phyloP scores from a whole-genome alignment of 2,113 vertebrate genomes.

The Centrocercus urophasianus region DNA sequence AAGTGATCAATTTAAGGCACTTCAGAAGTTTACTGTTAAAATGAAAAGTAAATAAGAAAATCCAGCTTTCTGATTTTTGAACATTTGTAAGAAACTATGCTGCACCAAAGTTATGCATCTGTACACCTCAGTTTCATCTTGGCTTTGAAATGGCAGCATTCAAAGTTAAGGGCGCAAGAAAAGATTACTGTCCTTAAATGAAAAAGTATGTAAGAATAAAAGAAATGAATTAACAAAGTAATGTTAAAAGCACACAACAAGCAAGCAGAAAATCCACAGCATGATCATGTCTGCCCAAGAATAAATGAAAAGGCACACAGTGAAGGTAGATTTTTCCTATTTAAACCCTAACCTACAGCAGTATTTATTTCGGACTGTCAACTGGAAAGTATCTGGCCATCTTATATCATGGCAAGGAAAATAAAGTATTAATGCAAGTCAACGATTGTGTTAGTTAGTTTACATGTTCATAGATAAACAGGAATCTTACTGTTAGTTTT shows the following conservation, averaged over 20 bases:
- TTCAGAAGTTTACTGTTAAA: background rate
- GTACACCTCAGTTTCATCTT: background rate
- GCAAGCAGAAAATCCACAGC: background rate
- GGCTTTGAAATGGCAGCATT: background rate
- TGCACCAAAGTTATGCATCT: background rate
- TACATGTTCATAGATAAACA: background rate
- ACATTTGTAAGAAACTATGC: background rate
- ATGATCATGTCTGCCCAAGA: background rate
- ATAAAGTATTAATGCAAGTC: background rate
- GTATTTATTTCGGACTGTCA: slow-evolving; percentile 47
- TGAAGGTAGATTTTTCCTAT: background rate
- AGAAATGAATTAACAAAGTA: background rate
- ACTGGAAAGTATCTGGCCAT: slow-evolving; percentile 61
- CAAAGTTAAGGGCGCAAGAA: background rate
- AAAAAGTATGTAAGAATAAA: background rate
- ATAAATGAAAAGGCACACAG: slow-evolving; percentile 20
- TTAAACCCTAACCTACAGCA: slow-evolving; percentile 40
- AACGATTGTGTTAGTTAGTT: background rate
- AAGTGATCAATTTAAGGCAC: background rate
- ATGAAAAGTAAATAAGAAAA: background rate
- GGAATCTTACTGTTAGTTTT: background rate
- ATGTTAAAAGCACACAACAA: background rate
- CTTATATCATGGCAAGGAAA: background rate
- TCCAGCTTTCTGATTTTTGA: background rate
- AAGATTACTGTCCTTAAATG: background rate